These are phyloP conservation scores for Leucopsar rothschildi DNA, from an alignment of 2,113 vertebrate species.

Conservation along the genomic window DNA sequence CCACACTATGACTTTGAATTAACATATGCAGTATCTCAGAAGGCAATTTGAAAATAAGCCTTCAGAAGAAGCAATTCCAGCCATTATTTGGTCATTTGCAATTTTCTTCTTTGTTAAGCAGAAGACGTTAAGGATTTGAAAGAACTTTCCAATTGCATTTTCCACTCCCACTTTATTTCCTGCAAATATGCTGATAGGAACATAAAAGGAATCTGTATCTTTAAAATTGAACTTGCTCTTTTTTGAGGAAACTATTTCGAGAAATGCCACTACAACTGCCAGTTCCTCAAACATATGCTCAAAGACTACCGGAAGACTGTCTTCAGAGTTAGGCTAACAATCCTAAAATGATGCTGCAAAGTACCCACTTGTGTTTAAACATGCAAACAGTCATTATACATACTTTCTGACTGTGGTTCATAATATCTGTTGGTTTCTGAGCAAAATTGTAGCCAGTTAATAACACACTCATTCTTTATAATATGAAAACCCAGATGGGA, in stretches of 20 bases:
- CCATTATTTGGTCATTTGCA: neutral
- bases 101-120: neutral
- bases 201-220: neutral
- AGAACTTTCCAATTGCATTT: neutral
- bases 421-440: slow-evolving; percentile 1
- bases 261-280: neutral
- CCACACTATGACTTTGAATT: neutral
- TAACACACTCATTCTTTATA: slow-evolving; percentile 23
- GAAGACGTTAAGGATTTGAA: neutral
- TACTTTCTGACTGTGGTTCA: slow-evolving; percentile 21
- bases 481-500: neutral
- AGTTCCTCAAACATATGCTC: slow-evolving; percentile 22
- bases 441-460: slow-evolving; percentile 11
- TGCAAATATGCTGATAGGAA: neutral
- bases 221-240: slow-evolving; percentile 2
- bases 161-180: neutral
- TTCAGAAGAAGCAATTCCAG: neutral
- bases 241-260: neutral
- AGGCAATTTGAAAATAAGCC: neutral
- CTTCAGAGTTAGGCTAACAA: slow-evolving; percentile 3
- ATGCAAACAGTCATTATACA: slow-evolving; percentile 33
- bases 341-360: slow-evolving; percentile 32
- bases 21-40: neutral
- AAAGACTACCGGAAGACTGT: neutral
- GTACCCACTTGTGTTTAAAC: slow-evolving; percentile 34